Evolutionary conservation across 2,113 vertebrate genomes (phyloP).

Genomic region (Ctenomys sociabilis): DNA sequence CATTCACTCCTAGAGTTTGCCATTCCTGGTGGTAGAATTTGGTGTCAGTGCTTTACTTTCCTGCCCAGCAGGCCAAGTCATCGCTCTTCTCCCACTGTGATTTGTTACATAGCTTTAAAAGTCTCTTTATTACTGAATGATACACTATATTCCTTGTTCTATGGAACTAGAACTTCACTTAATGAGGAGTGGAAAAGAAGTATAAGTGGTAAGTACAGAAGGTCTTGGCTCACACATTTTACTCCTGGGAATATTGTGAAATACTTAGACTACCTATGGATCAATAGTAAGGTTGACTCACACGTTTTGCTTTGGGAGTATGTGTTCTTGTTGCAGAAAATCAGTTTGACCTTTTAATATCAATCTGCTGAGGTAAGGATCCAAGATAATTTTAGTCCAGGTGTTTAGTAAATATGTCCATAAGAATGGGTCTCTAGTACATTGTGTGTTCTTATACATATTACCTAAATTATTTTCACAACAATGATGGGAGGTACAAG

Average conservation of each 20-base stretch:
- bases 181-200: neutral
- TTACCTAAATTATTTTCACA: neutral
- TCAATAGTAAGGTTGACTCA: neutral
- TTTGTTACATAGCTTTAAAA: neutral
- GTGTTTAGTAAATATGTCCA: neutral
- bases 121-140: neutral
- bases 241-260: neutral
- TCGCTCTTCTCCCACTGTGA: neutral
- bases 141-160: neutral
- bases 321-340: neutral
- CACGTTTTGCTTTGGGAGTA: slow-evolving; percentile 4
- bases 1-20: neutral
- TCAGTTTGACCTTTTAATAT: neutral
- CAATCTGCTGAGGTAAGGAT: neutral
- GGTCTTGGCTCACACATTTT: neutral
- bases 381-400: slow-evolving; percentile 15
- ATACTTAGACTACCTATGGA: neutral
- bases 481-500: neutral
- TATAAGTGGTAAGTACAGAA: neutral
- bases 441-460: neutral
- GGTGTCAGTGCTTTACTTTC: slow-evolving; percentile 34
- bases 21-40: slow-evolving; percentile 25
- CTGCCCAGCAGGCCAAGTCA: neutral
- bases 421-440: neutral
- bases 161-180: slow-evolving; percentile 13